These are phyloP conservation scores for Umimayanthus kanabou DNA, from an alignment of 92 coral and sea anemone species.

Conservation along the genomic window DNA sequence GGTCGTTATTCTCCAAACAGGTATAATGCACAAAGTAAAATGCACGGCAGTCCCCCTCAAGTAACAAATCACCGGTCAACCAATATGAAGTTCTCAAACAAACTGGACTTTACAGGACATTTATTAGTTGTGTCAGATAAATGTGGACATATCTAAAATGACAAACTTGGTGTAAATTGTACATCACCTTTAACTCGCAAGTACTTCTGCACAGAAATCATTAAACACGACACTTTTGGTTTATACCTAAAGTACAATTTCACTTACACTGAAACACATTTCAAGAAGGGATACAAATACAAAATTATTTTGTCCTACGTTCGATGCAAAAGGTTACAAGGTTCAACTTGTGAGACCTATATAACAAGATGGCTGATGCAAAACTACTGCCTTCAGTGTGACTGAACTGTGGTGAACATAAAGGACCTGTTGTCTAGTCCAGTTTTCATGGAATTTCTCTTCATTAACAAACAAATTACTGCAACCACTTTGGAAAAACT, in stretches of 20 bases:
- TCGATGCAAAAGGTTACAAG: too few species aligned
- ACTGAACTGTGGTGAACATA: not conserved
- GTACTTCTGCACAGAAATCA: not conserved
- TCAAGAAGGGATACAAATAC: not conserved
- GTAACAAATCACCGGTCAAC: too few species aligned
- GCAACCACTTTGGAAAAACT: too few species aligned
- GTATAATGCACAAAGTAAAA: too few species aligned
- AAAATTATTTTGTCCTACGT: too few species aligned
- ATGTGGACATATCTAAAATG: not conserved
- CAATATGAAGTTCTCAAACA: too few species aligned
- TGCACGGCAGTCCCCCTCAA: too few species aligned
- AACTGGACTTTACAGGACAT: not conserved
- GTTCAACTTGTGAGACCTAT: too few species aligned
- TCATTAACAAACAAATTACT: too few species aligned
- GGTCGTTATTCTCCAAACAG: too few species aligned
- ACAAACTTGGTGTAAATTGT: not conserved
- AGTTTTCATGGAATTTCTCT: too few species aligned
- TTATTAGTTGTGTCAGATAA: not conserved
- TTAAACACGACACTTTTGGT: not conserved
- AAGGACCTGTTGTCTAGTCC: not conserved
- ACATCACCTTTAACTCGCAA: not conserved
- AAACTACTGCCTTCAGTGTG: too few species aligned
- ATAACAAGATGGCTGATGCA: not conserved
- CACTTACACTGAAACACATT: not conserved
- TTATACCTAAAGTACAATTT: not conserved